Evolutionary conservation across 2,797 vertebrate species (phyloP).

Genomic region (Peromyscus melanophrys): DNA sequence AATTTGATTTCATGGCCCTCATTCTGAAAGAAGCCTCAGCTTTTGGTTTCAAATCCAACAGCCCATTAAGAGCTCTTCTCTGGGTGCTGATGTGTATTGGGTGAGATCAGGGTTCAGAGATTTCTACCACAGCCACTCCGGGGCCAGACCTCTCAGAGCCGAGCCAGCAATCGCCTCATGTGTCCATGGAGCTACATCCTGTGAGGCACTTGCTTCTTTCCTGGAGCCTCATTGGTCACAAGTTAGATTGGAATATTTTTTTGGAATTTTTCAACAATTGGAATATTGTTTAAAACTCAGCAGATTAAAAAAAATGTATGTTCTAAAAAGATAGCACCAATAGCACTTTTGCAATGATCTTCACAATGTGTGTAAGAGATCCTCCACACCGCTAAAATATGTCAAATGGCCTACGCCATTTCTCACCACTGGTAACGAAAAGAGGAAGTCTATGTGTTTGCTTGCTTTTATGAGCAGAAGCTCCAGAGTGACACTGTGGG

Average conservation of each 20-base stretch:
- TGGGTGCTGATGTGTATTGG: neutral
- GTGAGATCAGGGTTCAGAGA: conserved; percentile 21
- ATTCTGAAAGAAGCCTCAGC: conserved; percentile 84
- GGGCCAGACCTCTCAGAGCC: neutral
- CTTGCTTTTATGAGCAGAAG: conserved; percentile 50
- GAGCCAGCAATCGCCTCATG: neutral
- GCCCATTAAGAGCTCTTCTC: conserved; percentile 79
- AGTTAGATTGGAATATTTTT: neutral
- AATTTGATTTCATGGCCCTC: conserved; percentile 85
- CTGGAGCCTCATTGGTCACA: neutral
- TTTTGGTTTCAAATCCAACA: conserved; percentile 82
- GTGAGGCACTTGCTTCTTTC: conserved; percentile 13
- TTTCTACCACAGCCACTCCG: neutral
- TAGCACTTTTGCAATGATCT: conserved; percentile 8
- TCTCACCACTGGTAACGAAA: conserved; percentile 21
- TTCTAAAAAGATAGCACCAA: conserved; percentile 44
- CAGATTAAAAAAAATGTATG: neutral
- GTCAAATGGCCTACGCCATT: neutral
- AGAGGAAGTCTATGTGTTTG: conserved; percentile 42
- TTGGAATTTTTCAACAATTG: neutral
- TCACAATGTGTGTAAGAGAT: neutral
- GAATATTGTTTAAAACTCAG: conserved; percentile 53
- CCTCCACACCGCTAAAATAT: neutral
- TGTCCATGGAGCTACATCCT: neutral
- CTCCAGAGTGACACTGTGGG: conserved; percentile 22